A percentile compares a stretch with the other conserved stretches of the same genome.
Conservation (phyloP, 1,140 invertebrate species). For the Drosophila santomea region DNA sequence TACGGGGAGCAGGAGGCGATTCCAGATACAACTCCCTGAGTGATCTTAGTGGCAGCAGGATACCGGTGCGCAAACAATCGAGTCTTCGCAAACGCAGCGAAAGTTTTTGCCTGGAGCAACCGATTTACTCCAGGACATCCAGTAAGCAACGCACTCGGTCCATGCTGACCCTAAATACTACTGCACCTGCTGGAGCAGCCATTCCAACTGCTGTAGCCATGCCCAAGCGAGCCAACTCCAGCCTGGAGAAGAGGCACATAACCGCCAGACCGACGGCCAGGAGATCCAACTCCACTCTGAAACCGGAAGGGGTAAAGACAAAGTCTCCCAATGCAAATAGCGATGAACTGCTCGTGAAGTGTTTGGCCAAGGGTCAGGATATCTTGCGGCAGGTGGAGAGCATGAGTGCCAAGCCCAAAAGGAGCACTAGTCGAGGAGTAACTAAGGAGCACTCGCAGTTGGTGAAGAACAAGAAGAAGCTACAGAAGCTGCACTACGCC, state of each 20-base stretch:
- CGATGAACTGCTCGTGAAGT: conserved; percentile 80
- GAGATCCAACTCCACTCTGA: conserved; percentile 50
- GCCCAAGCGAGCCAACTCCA: conserved; percentile 62
- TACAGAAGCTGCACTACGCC: conserved; percentile 73
- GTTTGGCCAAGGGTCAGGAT: conserved; percentile 80
- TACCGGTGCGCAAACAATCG: conserved; percentile 83
- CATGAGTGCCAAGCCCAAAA: conserved; percentile 52
- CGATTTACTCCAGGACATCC: not conserved
- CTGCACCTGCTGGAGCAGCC: not conserved
- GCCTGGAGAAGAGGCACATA: conserved; percentile 50
- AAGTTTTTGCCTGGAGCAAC: conserved; percentile 50
- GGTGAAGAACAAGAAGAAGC: conserved; percentile 59
- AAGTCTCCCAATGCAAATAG: conserved; percentile 47
- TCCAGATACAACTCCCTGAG: conserved; percentile 85
- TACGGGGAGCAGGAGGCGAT: conserved; percentile 36
- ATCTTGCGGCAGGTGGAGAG: conserved; percentile 81
- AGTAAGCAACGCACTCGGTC: conserved; percentile 58
- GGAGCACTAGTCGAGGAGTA: conserved; percentile 45
- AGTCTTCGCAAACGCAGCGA: conserved; percentile 67
- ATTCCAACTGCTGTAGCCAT: not conserved
- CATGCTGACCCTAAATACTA: conserved; percentile 45
- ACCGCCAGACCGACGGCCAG: conserved; percentile 26
- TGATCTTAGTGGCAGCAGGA: conserved; percentile 85
- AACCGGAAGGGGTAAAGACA: conserved; percentile 4
- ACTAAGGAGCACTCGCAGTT: conserved; percentile 57